Base-by-base conservation (phyloP, 2,888 invertebrate species). In the Dascillus cervinus region DNA sequence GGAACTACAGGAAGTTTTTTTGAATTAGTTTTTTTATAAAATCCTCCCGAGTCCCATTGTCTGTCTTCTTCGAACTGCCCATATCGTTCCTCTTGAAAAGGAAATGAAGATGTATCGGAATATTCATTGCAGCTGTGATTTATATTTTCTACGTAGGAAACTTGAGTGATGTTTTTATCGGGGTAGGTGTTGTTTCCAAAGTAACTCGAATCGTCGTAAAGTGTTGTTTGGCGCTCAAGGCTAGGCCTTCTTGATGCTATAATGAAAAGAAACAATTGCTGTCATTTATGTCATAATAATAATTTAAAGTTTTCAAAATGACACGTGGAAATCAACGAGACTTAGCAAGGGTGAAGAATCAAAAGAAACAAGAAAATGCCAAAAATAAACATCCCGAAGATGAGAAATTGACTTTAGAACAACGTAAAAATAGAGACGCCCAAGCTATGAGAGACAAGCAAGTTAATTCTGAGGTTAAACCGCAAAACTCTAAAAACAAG, bases 151-250 rank as follows among this genome's bases (percentile, higher is more conserved):
- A 58, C 46, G 33, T 52, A 60, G 32, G 57, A 56, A 11, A 60
- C 54, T 19, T 36, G 28, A 49, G 58, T 55, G 17, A 56, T 56
- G 27, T 53, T 45, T 29, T 54, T 55, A 19, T 56, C 54, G 49
- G 65, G 66, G 39, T 62, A 70, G 37, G 55, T 62, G 34, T 64
- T 59, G 37, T 66, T 62, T 11, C 56, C 71, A 48, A 70, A 78
- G 50, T 72, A 72, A 45, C 70, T 70, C 47, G 78, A 72, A 53
- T 86, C 85, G 57, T 84, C 83, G 53, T 83, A 85, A 49, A 85
- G 64, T 22, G 85, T 85, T 40, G 76, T 78, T 65, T 87, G 87
- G 52, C 86, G 72, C 62, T 86, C 87, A 53, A 87, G 67, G 62
- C 85, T 85, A 38, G 83, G 83, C 56, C 82, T 72, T 55, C 84